Percentiles rank a stretch among this genome's conserved stretches.
Conservation (phyloP, 1,140 invertebrate species). For the Drosophila subobscura region DNA sequence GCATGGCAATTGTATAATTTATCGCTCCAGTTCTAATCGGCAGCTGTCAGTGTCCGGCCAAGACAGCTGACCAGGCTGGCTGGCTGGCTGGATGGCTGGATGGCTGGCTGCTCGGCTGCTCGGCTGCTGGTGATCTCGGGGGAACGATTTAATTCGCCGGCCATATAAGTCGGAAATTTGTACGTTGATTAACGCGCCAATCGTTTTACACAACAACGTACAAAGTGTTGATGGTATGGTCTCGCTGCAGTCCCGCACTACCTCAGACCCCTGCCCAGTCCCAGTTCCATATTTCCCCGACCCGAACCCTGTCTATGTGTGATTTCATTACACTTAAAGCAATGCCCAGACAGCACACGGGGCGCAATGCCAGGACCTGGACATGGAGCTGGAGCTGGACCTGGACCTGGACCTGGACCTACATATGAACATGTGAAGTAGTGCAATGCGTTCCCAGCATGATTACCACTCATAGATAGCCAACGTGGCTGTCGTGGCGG, state of each 20-base stretch:
- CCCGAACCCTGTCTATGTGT: slow-evolving; percentile 52
- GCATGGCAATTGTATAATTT: slow-evolving; percentile 81
- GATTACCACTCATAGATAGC: slow-evolving; percentile 77
- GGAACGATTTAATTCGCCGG: slow-evolving; percentile 79
- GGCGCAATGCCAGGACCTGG: slow-evolving; percentile 18
- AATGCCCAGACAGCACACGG: slow-evolving; percentile 23
- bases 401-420: slow-evolving; percentile 53
- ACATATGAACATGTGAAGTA: slow-evolving; percentile 45
- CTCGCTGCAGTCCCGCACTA: slow-evolving; percentile 17
- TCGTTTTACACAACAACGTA: slow-evolving; percentile 78
- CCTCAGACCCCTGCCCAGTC: slow-evolving; percentile 1
- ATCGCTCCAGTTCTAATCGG: slow-evolving; percentile 80
- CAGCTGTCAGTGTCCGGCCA: slow-evolving; percentile 59
- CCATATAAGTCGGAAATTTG: slow-evolving; percentile 81
- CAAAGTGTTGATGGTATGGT: slow-evolving; percentile 77
- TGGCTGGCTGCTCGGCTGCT: background rate
- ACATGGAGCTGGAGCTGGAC: slow-evolving; percentile 59
- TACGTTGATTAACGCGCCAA: slow-evolving; percentile 81
- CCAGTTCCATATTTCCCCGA: slow-evolving; percentile 33
- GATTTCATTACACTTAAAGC: slow-evolving; percentile 76
- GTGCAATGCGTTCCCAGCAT: slow-evolving; percentile 64
- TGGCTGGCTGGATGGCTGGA: background rate
- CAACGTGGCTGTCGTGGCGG: slow-evolving; percentile 3
- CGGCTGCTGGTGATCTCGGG: slow-evolving; percentile 57
- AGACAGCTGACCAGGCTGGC: slow-evolving; percentile 36